Conservation (phyloP, 2,797 vertebrate species). For the Crypturellus tataupa region DNA sequence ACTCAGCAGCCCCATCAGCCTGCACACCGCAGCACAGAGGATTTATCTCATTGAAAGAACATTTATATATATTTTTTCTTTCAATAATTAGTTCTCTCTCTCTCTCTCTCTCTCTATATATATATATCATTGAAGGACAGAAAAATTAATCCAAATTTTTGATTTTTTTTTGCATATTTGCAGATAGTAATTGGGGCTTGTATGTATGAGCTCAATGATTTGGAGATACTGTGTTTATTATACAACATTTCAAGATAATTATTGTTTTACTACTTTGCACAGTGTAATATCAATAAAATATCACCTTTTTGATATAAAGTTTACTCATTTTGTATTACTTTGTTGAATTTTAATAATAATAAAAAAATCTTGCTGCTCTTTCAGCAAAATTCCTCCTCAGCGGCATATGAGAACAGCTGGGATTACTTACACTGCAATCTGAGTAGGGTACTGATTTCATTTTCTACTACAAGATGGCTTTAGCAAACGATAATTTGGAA, state of each 20-base stretch:
- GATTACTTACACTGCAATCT: neutral
- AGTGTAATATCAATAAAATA: neutral
- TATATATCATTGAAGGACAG: neutral
- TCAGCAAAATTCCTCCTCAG: neutral
- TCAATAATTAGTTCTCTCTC: neutral
- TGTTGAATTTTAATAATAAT: neutral
- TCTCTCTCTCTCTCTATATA: too few species aligned
- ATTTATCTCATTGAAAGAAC: neutral
- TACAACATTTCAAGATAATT: neutral
- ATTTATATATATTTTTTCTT: neutral
- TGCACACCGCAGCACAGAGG: fast-evolving
- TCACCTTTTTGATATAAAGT: neutral
- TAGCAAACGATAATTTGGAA: neutral
- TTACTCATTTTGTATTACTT: neutral
- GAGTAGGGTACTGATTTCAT: neutral
- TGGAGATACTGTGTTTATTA: neutral
- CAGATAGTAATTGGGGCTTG: neutral
- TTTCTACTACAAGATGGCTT: neutral
- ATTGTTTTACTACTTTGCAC: neutral
- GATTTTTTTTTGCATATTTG: neutral
- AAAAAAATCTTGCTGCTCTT: neutral
- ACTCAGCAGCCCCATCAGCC: neutral
- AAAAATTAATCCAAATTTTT: neutral
- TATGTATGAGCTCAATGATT: neutral
- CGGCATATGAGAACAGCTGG: neutral